A percentile compares a stretch with the other conserved stretches of the same genome.
These are phyloP conservation scores for Neelides sp. DNA, from an alignment of 1,140 invertebrate genomes.

Conservation along the genomic window DNA sequence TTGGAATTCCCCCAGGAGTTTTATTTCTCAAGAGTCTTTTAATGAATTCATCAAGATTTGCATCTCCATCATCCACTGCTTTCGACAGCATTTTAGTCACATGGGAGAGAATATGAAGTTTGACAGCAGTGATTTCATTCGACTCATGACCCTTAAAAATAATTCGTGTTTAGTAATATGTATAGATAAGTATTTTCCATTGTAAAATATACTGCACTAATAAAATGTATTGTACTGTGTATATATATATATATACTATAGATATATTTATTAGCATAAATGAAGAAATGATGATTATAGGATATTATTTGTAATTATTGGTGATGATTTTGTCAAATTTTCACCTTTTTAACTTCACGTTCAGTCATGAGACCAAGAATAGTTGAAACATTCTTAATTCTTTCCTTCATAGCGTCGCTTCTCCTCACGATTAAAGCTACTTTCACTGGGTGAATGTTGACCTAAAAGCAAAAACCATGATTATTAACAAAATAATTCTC, in stretches of 20 bases:
- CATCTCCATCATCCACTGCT: slow-evolving; percentile 1
- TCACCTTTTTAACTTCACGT: slow-evolving; percentile 62
- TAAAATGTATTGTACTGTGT: too few relatives aligned
- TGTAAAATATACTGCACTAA: too few relatives aligned
- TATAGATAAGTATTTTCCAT: too few relatives aligned
- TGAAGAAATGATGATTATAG: too few relatives aligned
- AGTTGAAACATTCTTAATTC: slow-evolving; percentile 61
- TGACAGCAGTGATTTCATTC: slow-evolving; percentile 87
- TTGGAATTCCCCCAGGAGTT: slow-evolving; percentile 57
- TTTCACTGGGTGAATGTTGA: slow-evolving; percentile 75
- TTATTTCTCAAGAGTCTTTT: slow-evolving; percentile 54
- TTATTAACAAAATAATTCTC: slow-evolving; percentile 1
- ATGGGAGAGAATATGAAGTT: slow-evolving; percentile 73
- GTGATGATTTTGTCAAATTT: too few relatives aligned
- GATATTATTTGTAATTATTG: too few relatives aligned
- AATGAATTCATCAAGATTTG: slow-evolving; percentile 33
- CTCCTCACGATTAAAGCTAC: slow-evolving; percentile 66
- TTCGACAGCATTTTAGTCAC: slow-evolving; percentile 47
- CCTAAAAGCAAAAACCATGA: slow-evolving; percentile 34
- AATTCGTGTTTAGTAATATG: too few relatives aligned
- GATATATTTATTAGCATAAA: too few relatives aligned
- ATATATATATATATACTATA: too few relatives aligned
- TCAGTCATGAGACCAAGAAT: slow-evolving; percentile 73
- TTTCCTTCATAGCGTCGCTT: slow-evolving; percentile 54
- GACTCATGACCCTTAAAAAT: slow-evolving; percentile 51